Evolutionary conservation across 1,140 invertebrate species (phyloP).

Genomic region (Bombus haemorrhoidalis): DNA sequence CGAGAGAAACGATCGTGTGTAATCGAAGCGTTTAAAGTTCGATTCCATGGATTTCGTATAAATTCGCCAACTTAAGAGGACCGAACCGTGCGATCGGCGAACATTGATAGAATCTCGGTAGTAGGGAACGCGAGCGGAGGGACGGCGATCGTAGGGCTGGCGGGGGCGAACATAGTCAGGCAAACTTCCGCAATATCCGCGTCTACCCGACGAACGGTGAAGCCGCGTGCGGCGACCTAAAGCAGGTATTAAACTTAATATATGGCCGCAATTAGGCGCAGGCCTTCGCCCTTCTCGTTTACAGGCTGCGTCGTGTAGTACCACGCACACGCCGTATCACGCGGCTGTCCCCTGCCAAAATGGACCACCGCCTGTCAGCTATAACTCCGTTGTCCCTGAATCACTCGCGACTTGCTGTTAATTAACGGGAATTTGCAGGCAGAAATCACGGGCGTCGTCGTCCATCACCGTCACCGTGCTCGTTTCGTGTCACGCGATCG

Average conservation of each 20-base stretch:
- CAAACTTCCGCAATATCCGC: constrained; percentile 78
- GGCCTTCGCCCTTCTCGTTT: constrained; percentile 59
- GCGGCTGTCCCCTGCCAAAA: constrained; percentile 36
- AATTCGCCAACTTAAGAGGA: constrained; percentile 27
- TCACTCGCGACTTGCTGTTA: constrained; percentile 46
- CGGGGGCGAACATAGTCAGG: constrained; percentile 16
- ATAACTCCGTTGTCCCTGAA: constrained; percentile 58
- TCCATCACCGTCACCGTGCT: neutral
- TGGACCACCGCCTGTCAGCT: constrained; percentile 53
- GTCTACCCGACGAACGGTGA: constrained; percentile 55
- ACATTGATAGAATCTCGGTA: constrained; percentile 34
- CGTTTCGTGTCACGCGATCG: neutral
- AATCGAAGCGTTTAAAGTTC: constrained; percentile 40
- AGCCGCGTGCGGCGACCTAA: constrained; percentile 69
- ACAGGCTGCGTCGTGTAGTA: constrained; percentile 14
- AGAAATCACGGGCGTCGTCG: neutral
- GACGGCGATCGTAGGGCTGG: neutral
- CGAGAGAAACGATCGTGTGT: neutral
- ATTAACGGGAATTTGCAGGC: constrained; percentile 46
- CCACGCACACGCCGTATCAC: constrained; percentile 5
- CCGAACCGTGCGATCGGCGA: neutral
- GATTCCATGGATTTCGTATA: constrained; percentile 39
- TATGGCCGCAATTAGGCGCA: constrained; percentile 81
- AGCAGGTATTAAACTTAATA: constrained; percentile 81
- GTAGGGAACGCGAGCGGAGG: neutral